These are phyloP conservation scores for Rhyacophila evoluta DNA, from an alignment of 2,888 invertebrate species.

Conservation along the genomic window DNA sequence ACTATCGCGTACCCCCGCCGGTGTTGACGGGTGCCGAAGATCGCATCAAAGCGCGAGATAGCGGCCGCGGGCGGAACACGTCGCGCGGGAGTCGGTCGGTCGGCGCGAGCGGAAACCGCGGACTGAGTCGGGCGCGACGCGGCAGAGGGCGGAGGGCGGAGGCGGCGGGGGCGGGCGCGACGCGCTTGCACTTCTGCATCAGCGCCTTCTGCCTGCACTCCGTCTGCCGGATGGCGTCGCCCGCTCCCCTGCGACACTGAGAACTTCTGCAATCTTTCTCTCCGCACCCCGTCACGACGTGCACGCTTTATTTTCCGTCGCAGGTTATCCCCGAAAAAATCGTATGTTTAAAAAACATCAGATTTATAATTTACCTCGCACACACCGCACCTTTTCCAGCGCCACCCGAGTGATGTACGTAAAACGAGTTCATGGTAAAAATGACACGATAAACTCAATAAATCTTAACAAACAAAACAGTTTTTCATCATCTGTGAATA, in stretches of 20 bases:
- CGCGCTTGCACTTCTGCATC: conserved; percentile 35
- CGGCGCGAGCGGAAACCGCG: conserved; percentile 30
- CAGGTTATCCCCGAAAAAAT: too few species aligned
- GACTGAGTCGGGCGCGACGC: conserved; percentile 33
- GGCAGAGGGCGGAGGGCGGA: neutral
- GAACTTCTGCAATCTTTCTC: neutral
- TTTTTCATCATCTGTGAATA: neutral
- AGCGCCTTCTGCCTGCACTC: conserved; percentile 8
- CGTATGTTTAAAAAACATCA: neutral
- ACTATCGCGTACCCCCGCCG: conserved; percentile 56
- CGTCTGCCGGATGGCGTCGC: conserved; percentile 13
- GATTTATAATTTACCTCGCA: neutral
- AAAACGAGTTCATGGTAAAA: neutral
- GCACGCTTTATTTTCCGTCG: neutral
- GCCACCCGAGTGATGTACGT: neutral
- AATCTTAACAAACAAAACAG: neutral
- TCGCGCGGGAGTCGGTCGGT: conserved; percentile 61
- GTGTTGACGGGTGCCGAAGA: conserved; percentile 23
- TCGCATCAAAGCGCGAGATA: conserved; percentile 54
- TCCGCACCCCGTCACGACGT: neutral
- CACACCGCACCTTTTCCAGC: neutral
- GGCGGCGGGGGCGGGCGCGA: conserved; percentile 13
- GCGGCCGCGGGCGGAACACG: conserved; percentile 59
- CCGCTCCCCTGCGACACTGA: conserved; percentile 4
- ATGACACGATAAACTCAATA: neutral